Evolutionary conservation across 2,113 vertebrate species (phyloP).

Genomic region (Oncorhynchus keta): DNA sequence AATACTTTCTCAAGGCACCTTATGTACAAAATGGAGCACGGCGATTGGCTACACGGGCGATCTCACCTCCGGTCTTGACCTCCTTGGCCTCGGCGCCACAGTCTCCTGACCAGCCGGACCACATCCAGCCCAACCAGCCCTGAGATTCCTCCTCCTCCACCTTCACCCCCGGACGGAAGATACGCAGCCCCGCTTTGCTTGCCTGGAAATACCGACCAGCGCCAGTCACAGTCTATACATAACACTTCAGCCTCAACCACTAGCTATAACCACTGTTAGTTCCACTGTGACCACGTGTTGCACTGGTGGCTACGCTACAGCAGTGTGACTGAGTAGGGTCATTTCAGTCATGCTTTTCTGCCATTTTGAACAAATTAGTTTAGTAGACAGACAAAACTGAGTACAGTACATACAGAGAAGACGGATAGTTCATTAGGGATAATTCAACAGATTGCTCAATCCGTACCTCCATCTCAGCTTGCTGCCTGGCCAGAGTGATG

Average conservation of each 20-base stretch:
- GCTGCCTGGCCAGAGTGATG: conserved; percentile 93
- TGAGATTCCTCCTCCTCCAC: conserved; percentile 84
- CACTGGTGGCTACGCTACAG: background rate
- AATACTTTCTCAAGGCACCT: too few species aligned
- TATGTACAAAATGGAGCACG: too few species aligned
- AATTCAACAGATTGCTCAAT: background rate
- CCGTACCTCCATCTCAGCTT: conserved; percentile 94
- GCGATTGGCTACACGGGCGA: background rate
- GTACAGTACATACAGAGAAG: background rate
- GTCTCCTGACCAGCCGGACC: conserved; percentile 81
- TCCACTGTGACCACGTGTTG: background rate
- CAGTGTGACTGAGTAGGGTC: too few species aligned
- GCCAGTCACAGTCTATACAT: background rate
- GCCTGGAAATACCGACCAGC: conserved; percentile 65
- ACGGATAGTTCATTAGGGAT: background rate
- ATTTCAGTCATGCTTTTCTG: too few species aligned
- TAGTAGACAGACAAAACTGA: background rate
- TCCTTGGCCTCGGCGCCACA: conserved; percentile 67
- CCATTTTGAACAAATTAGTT: too few species aligned
- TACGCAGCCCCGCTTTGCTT: conserved; percentile 84
- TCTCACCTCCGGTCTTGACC: conserved; percentile 80
- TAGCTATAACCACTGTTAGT: background rate
- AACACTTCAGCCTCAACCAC: background rate
- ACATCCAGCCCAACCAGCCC: conserved; percentile 92
- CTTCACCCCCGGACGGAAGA: conserved; percentile 85